Evolutionary conservation across 2,888 invertebrate genomes (phyloP).

Genomic region (Gortyna flavago): DNA sequence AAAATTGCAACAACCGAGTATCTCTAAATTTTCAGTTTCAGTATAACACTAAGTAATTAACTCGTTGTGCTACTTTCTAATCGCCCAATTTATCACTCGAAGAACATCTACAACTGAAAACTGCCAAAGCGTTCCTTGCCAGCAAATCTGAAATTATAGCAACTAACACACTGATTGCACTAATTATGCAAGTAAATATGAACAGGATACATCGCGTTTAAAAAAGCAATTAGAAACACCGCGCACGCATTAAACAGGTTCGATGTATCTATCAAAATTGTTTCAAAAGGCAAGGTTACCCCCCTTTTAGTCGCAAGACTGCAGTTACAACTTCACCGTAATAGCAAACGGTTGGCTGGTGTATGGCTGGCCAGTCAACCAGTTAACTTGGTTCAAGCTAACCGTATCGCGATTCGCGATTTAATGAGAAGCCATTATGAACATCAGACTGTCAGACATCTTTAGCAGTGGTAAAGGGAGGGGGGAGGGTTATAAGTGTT

Average conservation of each 20-base stretch:
- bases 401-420: slow-evolving; percentile 61
- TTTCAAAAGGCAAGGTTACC: slow-evolving; percentile 60
- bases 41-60: background rate
- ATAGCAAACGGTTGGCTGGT: slow-evolving; percentile 34
- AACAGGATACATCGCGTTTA: slow-evolving; percentile 53
- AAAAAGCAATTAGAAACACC: slow-evolving; percentile 36
- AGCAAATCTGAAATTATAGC: background rate
- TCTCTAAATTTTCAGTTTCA: background rate
- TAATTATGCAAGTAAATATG: slow-evolving; percentile 9
- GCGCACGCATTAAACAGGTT: slow-evolving; percentile 48
- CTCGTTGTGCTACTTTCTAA: background rate
- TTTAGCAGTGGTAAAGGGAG: background rate
- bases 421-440: slow-evolving; percentile 48
- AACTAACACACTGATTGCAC: slow-evolving; percentile 18
- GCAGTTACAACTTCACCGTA: slow-evolving; percentile 65
- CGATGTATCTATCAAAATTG: slow-evolving; percentile 47
- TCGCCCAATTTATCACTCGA: background rate
- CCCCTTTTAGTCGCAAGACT: slow-evolving; percentile 17
- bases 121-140: background rate
- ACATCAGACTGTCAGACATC: slow-evolving; percentile 18
- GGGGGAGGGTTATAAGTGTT: background rate
- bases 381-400: slow-evolving; percentile 52
- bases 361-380: slow-evolving; percentile 48
- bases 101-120: slow-evolving; percentile 2
- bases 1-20: background rate